Evolutionary conservation across 2,888 invertebrate genomes (phyloP).

Genomic region (Eilema sororculum): DNA sequence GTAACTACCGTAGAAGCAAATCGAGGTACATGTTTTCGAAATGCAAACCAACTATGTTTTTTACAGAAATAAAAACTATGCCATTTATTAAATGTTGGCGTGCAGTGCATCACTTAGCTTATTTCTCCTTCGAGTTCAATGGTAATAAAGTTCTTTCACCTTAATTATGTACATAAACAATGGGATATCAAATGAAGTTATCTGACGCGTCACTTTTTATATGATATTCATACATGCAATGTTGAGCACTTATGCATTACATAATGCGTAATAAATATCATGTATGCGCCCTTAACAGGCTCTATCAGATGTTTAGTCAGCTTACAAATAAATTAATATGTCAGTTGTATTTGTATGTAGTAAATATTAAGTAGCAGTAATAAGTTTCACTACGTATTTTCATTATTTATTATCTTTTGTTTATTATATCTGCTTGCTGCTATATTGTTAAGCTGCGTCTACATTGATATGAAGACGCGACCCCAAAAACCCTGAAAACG

Average conservation of each 20-base stretch:
- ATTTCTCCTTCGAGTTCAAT: slow-evolving; percentile 2
- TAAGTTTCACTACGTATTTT: not conserved
- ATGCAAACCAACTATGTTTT: not conserved
- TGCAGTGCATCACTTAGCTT: slow-evolving; percentile 13
- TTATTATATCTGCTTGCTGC: not conserved
- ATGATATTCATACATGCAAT: not conserved
- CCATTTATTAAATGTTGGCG: slow-evolving; percentile 9
- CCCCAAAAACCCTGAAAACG: too few species aligned
- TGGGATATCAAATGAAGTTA: slow-evolving; percentile 17
- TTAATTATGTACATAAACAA: slow-evolving; percentile 18
- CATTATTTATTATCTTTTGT: not conserved
- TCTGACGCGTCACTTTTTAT: not conserved
- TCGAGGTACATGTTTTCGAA: not conserved
- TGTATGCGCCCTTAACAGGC: not conserved
- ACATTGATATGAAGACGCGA: not conserved
- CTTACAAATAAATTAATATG: slow-evolving; percentile 4
- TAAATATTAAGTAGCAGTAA: not conserved
- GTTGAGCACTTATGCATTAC: slow-evolving; percentile 4
- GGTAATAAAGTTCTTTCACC: slow-evolving; percentile 7
- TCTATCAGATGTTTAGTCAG: not conserved
- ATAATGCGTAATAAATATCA: slow-evolving; percentile 1
- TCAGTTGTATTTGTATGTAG: not conserved
- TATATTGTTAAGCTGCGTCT: not conserved
- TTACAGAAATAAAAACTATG: not conserved
- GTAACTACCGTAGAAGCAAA: not conserved